Conservation (phyloP, 92 coral and sea anemone genomes). For the Paramuricea clavata region DNA sequence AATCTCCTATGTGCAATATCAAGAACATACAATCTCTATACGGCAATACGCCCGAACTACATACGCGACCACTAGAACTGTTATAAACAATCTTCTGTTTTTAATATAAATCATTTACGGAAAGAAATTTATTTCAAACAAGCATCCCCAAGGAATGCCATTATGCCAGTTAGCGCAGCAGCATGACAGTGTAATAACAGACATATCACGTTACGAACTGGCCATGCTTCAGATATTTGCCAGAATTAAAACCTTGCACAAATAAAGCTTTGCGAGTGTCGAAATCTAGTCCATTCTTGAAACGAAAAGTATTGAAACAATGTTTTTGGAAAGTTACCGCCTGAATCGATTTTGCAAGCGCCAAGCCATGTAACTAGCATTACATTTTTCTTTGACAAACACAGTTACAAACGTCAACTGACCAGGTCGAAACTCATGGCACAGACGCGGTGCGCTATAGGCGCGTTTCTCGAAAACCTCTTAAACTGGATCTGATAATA, state of each 20-base stretch:
- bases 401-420: not conserved
- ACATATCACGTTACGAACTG: constrained; percentile 19
- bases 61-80: not conserved
- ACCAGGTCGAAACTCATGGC: not conserved
- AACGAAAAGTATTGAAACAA: not conserved
- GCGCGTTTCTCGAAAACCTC: not conserved
- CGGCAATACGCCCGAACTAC: not conserved
- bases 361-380: not conserved
- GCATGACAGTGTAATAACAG: constrained; percentile 3
- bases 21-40: not conserved
- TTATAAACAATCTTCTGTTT: not conserved
- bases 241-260: constrained; percentile 21
- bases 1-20: not conserved
- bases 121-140: not conserved
- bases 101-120: not conserved
- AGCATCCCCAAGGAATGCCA: not conserved
- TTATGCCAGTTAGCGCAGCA: constrained; percentile 1
- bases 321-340: not conserved
- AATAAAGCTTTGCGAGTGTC: not conserved
- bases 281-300: not conserved
- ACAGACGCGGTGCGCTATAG: not conserved
- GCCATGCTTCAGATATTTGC: constrained; percentile 39
- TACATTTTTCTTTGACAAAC: not conserved
- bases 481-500: constrained; percentile 27
- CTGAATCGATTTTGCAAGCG: constrained; percentile 4